phyloP scores from a whole-genome alignment of 2,797 vertebrate genomes.

The Sebastes nivosus region DNA sequence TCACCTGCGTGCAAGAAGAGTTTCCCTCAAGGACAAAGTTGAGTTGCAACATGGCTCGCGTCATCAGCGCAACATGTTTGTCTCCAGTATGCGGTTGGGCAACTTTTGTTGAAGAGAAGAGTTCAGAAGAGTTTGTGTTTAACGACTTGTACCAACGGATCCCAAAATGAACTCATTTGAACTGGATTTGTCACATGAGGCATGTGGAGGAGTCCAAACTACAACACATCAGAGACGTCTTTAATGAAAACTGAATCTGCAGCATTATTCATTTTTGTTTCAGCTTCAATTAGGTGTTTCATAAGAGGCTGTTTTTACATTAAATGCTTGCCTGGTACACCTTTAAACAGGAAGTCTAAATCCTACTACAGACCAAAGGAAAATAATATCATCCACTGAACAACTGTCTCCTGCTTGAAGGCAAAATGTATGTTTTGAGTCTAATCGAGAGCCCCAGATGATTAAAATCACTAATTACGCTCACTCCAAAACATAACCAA shows the following conservation, averaged over 20 bases:
- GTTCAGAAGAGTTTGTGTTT: not conserved
- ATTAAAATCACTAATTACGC: constrained; percentile 10
- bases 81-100: not conserved
- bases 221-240: no score
- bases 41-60: no score
- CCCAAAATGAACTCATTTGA: not conserved
- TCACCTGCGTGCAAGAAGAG: no score
- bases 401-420: not conserved
- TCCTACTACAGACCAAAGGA: not conserved
- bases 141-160: not conserved
- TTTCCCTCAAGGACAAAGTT: not conserved
- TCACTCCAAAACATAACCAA: constrained; percentile 8
- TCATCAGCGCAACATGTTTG: not conserved
- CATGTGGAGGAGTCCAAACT: not conserved
- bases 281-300: not conserved
- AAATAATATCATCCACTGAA: not conserved
- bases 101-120: not conserved
- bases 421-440: not conserved
- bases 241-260: not conserved
- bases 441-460: not conserved
- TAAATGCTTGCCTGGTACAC: not conserved
- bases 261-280: not conserved
- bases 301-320: not conserved
- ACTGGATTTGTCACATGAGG: not conserved
- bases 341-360: not conserved